Conservation (phyloP, 2,113 vertebrate species). For the Erythrocercus mccallii region DNA sequence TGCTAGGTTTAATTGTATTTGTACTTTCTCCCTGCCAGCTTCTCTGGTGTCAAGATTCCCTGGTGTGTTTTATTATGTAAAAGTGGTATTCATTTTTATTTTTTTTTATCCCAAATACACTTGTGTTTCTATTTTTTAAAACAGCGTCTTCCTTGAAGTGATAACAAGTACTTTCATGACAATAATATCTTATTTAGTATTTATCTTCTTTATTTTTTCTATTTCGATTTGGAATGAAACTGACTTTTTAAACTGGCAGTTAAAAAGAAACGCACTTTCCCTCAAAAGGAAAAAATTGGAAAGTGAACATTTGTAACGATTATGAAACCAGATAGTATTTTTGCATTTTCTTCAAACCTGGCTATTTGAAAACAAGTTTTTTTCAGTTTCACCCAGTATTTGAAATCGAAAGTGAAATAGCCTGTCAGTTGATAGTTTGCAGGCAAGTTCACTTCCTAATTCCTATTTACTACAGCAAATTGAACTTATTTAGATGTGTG, state of each 20-base stretch:
- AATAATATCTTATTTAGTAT: neutral
- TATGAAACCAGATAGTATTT: neutral
- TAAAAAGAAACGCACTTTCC: neutral
- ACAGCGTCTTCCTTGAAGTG: neutral
- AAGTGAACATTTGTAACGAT: neutral
- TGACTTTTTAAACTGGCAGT: neutral
- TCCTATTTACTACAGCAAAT: neutral
- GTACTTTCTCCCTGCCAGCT: neutral
- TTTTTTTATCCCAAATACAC: neutral
- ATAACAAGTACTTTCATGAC: neutral
- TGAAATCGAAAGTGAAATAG: neutral
- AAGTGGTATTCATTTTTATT: neutral
- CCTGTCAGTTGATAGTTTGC: neutral
- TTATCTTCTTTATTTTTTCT: neutral
- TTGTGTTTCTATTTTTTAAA: neutral
- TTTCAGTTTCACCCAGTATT: neutral
- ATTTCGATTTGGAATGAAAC: neutral
- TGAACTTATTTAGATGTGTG: neutral
- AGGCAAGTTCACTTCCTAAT: neutral
- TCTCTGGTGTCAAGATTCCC: neutral
- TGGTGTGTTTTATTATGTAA: neutral
- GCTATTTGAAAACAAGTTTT: neutral
- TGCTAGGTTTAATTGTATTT: neutral
- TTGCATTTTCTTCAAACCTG: neutral
- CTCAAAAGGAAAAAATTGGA: neutral